Base-by-base conservation (phyloP, 2,888 invertebrate species). In the Allolobophora icterica region DNA sequence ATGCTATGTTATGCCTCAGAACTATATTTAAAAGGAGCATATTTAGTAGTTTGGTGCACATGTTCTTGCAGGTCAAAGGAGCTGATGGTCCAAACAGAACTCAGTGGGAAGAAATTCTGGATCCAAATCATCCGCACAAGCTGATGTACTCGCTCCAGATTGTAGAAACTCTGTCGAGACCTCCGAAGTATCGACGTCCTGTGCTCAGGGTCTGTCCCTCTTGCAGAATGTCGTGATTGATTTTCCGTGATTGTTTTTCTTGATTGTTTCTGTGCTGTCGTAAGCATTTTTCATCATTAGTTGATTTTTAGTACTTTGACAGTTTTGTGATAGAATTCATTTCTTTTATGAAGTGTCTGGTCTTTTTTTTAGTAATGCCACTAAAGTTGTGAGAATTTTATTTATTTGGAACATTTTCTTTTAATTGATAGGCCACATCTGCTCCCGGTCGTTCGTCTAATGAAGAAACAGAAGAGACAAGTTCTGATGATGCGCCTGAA, bases 81-180 rank as follows among this genome's bases (percentile, higher is more conserved):
- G 89, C 33, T 6, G 89, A 52, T 89, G 45, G 33, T 42, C 33
- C 89, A 89, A 52, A 42, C 24, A 38, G 45, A 33, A 19, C 33
- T 30, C 52, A 38, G 89, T 95, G 95, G 95, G 93, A 94, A 91
- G 97, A 97, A 93, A 95, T 98, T 1, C 96, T 99, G 24, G 97
- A 98, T 96, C 97, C 98, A 0, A 97, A 97, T 45, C 98, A 98
- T 95, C 97, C 98, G 0, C 98, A 98, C 95, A 98, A 98, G 95
- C 96, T 99, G 91, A 98, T 98, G 98, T 99, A 99, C 95, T 98
- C 98, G 0, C 95, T 98, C 92, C 98, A 98, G 95, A 98, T 98
- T 93, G 97, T 98, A 0, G 98, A 98, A 95, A 97, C 97, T 83
- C 95, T 97, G 40, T 95, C 95, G 0, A 92, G 94, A 52, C 94